phyloP scores from a whole-genome alignment of 2,888 invertebrate species.

The Chymomyza amoena region DNA sequence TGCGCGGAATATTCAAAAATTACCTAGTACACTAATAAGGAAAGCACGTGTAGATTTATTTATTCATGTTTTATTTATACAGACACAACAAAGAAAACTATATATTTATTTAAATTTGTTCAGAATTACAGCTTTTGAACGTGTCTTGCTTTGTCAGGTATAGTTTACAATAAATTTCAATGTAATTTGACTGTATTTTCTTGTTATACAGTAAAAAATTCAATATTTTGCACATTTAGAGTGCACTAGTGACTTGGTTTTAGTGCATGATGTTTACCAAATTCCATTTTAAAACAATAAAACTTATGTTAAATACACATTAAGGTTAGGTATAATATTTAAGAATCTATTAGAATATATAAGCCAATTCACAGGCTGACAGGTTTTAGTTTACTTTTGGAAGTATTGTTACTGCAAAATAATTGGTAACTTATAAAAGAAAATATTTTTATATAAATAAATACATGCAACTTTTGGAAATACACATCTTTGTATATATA shows the following conservation, averaged over 20 bases:
- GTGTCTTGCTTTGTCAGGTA: not conserved
- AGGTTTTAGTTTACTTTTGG: conserved; percentile 14
- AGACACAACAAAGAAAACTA: not conserved
- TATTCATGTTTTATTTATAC: not conserved
- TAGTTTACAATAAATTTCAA: not conserved
- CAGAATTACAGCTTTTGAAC: not conserved
- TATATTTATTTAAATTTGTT: not conserved
- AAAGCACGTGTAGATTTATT: not conserved
- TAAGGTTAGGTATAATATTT: conserved; percentile 34
- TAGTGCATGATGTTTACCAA: not conserved
- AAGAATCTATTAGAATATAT: not conserved
- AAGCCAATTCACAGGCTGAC: conserved; percentile 37
- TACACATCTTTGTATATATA: not conserved
- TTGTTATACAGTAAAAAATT: not conserved
- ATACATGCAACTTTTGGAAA: conserved; percentile 1
- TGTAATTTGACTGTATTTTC: not conserved
- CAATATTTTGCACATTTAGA: not conserved
- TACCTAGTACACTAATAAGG: not conserved
- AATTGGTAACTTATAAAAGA: not conserved
- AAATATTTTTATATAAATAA: not conserved
- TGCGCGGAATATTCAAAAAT: not conserved
- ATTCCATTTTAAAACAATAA: conserved; percentile 13
- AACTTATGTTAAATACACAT: conserved; percentile 32
- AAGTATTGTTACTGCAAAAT: not conserved
- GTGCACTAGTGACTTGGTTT: not conserved